A percentile compares a stretch with the other conserved stretches of the same genome.
Conservation (phyloP, 1,140 invertebrate genomes). For the Andrena cerasifolii region DNA sequence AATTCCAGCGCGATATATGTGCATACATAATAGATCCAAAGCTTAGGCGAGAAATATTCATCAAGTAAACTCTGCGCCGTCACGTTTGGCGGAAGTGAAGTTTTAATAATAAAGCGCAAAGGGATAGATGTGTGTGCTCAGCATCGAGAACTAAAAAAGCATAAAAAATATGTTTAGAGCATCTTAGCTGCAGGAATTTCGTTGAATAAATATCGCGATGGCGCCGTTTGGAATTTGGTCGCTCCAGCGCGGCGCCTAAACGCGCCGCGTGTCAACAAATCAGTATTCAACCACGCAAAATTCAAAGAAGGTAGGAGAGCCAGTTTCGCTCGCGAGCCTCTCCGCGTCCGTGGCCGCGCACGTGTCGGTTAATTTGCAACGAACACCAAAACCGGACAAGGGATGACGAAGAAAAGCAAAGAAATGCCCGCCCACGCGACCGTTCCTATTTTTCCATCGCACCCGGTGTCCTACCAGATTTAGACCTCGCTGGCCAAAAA, state of each 20-base stretch:
- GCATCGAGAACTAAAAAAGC: constrained; percentile 32
- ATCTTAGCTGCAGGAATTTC: constrained; percentile 50
- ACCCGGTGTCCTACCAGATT: constrained; percentile 45
- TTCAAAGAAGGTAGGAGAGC: constrained; percentile 48
- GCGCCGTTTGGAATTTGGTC: constrained; percentile 52
- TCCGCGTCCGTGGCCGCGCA: constrained; percentile 12
- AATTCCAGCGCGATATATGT: neutral
- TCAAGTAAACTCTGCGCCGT: constrained; percentile 2
- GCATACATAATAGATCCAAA: constrained; percentile 1
- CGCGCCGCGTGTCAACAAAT: constrained; percentile 57
- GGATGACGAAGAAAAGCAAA: constrained; percentile 37
- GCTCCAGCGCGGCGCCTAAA: constrained; percentile 51
- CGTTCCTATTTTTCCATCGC: constrained; percentile 41
- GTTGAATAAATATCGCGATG: constrained; percentile 56
- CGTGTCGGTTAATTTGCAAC: constrained; percentile 39
- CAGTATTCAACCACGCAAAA: constrained; percentile 53
- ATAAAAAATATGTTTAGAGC: constrained; percentile 36
- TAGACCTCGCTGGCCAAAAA: constrained; percentile 51
- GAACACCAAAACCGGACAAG: constrained; percentile 28
- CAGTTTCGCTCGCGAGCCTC: constrained; percentile 17
- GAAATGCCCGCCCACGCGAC: constrained; percentile 45
- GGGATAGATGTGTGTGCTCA: constrained; percentile 14
- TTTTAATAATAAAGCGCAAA: neutral
- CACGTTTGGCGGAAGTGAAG: constrained; percentile 27
- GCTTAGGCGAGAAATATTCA: neutral